phyloP scores from a whole-genome alignment of 2,797 vertebrate genomes.

The Zalophus californianus region DNA sequence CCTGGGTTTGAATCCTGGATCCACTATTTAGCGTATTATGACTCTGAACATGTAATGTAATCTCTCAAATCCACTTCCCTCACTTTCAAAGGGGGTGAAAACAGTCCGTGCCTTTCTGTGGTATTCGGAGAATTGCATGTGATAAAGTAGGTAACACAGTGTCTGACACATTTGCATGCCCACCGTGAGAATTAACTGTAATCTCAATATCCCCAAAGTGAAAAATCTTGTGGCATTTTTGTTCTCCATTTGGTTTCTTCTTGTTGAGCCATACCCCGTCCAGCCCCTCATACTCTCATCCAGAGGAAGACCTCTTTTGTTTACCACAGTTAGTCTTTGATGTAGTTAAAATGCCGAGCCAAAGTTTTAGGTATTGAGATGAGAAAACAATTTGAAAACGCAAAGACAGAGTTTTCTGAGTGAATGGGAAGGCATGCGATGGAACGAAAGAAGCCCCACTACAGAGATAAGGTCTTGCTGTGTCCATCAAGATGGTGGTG shows the following conservation, averaged over 20 bases:
- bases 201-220: background rate
- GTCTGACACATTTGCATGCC: background rate
- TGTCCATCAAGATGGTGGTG: accelerated
- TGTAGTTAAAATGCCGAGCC: background rate
- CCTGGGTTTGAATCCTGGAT: background rate
- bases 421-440: background rate
- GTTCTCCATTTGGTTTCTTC: background rate
- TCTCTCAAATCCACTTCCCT: background rate
- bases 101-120: background rate
- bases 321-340: background rate
- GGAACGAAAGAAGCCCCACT: background rate
- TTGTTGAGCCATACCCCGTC: background rate
- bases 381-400: background rate
- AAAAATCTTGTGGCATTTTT: background rate
- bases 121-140: background rate
- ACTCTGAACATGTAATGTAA: background rate
- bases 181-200: background rate
- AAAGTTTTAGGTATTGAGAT: background rate
- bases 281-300: background rate
- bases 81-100: background rate
- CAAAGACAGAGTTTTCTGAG: background rate
- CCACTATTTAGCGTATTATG: background rate
- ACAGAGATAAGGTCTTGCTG: background rate
- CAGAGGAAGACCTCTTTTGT: background rate
- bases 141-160: background rate